Percentiles rank a stretch among this genome's conserved stretches.
Conservation (phyloP, 2,113 vertebrate genomes). For the Oreotrochilus melanogaster region DNA sequence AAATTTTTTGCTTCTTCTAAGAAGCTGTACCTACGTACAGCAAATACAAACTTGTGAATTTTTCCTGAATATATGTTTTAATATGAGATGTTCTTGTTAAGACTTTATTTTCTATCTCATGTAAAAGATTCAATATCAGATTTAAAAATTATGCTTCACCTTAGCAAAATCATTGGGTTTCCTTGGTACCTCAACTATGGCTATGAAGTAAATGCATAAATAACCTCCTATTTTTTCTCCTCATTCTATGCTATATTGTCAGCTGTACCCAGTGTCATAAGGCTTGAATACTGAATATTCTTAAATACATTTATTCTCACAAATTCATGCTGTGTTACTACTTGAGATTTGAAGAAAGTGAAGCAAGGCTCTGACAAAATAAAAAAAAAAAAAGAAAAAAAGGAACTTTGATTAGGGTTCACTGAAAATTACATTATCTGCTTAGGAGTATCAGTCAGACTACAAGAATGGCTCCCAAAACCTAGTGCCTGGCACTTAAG, state of each 20-base stretch:
- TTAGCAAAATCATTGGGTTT: not conserved
- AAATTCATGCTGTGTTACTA: not conserved
- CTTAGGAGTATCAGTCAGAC: not conserved
- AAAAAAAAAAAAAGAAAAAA: not conserved
- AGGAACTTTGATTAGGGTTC: not conserved
- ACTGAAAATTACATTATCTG: not conserved
- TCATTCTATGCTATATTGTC: not conserved
- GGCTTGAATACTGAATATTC: not conserved
- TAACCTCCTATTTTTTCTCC: not conserved
- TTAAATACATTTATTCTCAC: not conserved
- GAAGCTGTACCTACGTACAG: not conserved
- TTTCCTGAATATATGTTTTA: not conserved
- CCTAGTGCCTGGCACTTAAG: fast-evolving
- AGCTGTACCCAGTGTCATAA: not conserved
- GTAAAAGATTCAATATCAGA: not conserved
- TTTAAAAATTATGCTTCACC: not conserved
- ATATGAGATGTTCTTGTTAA: not conserved
- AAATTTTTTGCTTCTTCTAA: not conserved
- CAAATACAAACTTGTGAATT: not conserved
- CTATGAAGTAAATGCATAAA: not conserved
- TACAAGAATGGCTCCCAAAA: not conserved
- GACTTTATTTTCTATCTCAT: not conserved
- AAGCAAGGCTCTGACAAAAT: not conserved
- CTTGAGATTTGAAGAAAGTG: not conserved
- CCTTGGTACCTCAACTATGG: not conserved